phyloP scores from a whole-genome alignment of 2,113 vertebrate species.

The Pogona vitticeps region DNA sequence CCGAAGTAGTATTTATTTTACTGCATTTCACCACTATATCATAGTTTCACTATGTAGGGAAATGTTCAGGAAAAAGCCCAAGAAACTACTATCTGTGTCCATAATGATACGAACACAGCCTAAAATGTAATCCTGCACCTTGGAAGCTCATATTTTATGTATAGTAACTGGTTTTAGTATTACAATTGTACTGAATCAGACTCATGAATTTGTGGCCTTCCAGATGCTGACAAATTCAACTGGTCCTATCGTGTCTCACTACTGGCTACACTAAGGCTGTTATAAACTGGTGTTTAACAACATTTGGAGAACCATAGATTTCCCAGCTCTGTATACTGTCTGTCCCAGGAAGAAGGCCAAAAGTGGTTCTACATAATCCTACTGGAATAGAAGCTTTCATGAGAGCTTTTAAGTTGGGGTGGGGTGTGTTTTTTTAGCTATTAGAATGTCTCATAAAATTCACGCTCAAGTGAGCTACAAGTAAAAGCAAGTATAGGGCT shows the following conservation, averaged over 20 bases:
- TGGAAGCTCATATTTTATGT: background rate
- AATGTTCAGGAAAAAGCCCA: background rate
- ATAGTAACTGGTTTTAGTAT: background rate
- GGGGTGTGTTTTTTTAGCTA: constrained; percentile 23
- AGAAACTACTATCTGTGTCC: background rate
- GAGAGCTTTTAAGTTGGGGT: constrained; percentile 23
- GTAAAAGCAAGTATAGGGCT: constrained; percentile 58
- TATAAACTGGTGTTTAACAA: background rate
- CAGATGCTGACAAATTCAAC: background rate
- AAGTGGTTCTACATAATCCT: background rate
- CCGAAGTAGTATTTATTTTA: background rate
- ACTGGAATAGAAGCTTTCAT: constrained; percentile 44
- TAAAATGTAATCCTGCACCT: background rate
- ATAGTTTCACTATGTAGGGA: background rate
- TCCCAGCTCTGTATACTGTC: background rate
- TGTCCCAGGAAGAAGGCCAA: background rate
- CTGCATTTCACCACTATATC: background rate
- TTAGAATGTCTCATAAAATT: constrained; percentile 37
- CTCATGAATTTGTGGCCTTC: background rate
- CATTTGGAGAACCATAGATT: background rate
- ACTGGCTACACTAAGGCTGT: too few relatives aligned
- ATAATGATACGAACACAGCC: background rate
- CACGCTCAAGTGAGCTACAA: constrained; percentile 46
- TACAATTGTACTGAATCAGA: background rate
- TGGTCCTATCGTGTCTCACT: background rate